Base-by-base conservation (phyloP, 2,797 vertebrate species). In the Sternarchorhynchus goeldii region DNA sequence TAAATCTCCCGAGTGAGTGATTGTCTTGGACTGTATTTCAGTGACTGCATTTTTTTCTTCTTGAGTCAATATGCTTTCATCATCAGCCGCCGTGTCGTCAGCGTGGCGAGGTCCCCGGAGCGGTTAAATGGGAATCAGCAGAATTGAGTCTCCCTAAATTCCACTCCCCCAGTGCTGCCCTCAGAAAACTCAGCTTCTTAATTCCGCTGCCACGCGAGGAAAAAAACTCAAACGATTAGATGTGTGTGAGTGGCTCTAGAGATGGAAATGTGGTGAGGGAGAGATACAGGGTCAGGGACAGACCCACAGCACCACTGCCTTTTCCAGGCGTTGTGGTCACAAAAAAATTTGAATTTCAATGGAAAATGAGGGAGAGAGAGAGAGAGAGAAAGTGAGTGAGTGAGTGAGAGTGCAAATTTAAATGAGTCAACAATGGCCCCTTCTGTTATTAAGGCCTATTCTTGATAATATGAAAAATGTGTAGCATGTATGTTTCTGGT, bases 211-310 rank as follows among this genome's bases (percentile, higher is more conserved):
- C 88, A 91, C 84, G 84, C 87, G 90, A 89, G 90, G 89, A 89
- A 91, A 92, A 92, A 86, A 92, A 91, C 88, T 91, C 90, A 93
- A 93, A 93, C 90, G 91, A 93, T 92, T 92, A 92, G 92, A 93
- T 90, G 91, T 91, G 91, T 93, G 92, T 89, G 91, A 93, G 88
- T 90, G 89, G 76, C 84, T 86, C 88, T 89, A 90, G 91, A 93
- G 92, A 93, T 93, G 93, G 93, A 93, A 94, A 93, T 93, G 92
- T 92, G 92, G 93, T 92, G 85, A 92, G 89, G 90, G 91, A 88
- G 91, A 93, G 84, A 93, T 93, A 85, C 90, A 92, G 90, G 93
- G 92, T 93, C 92, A 93, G 92, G 90, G 91, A 92, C 91, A 92
- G 89, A 90, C 92, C 92, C 90, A 91, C 91, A 88, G 90, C 89